Conservation (phyloP, 2,113 vertebrate genomes). For the Caretta caretta region DNA sequence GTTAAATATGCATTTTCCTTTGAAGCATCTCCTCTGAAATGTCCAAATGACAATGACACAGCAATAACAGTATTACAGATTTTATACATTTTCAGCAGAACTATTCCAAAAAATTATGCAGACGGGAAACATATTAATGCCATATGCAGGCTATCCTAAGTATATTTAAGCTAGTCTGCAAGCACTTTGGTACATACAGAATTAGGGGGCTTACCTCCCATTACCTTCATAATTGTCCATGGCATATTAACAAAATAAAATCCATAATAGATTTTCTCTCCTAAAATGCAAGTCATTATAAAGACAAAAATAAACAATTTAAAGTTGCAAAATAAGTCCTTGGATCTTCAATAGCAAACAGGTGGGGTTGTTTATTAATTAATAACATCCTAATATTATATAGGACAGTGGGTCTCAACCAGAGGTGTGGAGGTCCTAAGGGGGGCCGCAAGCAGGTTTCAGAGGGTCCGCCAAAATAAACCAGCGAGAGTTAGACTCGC, state of each 20-base stretch:
- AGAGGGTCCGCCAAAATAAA: no score
- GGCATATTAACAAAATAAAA: background rate
- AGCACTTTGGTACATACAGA: background rate
- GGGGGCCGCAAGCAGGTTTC: no score
- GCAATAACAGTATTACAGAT: background rate
- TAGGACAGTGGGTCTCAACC: background rate
- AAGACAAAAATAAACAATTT: background rate
- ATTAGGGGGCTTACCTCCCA: background rate
- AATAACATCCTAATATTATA: background rate
- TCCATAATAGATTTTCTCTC: background rate
- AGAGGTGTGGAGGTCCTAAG: no score
- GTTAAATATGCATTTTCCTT: background rate
- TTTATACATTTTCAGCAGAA: conserved; percentile 2
- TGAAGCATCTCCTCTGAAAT: conserved; percentile 8
- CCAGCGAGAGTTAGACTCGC: no score
- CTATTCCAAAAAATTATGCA: background rate
- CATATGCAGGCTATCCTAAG: background rate
- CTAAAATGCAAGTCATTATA: background rate
- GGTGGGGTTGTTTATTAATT: background rate
- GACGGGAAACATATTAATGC: background rate
- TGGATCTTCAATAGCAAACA: background rate
- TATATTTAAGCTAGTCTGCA: background rate
- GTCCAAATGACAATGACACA: background rate
- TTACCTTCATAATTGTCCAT: background rate
- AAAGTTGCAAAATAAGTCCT: background rate